phyloP scores from a whole-genome alignment of 1,140 invertebrate species.

The Drosophila malerkotliana region DNA sequence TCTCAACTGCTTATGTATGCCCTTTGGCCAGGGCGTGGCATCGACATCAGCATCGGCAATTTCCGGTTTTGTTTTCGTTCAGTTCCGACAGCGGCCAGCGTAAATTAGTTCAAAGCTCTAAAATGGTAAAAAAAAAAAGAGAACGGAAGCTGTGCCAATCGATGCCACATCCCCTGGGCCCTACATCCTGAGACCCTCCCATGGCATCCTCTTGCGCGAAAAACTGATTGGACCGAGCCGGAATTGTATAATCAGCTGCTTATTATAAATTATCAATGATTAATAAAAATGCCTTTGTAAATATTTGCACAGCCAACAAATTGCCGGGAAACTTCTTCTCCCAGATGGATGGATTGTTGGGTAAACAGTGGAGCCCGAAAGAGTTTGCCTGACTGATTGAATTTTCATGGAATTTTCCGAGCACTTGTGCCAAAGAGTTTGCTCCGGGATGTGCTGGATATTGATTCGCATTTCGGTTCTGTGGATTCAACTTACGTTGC shows the following conservation, averaged over 20 bases:
- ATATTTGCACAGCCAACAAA: slow-evolving; percentile 45
- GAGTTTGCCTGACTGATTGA: slow-evolving; percentile 35
- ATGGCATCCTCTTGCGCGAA: neutral
- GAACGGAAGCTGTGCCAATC: slow-evolving; percentile 47
- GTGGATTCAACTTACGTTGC: slow-evolving; percentile 87
- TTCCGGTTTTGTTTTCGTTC: slow-evolving; percentile 73
- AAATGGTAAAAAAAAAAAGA: slow-evolving; percentile 44
- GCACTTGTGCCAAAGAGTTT: neutral
- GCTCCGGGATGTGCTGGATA: slow-evolving; percentile 1
- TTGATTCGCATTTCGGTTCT: slow-evolving; percentile 6
- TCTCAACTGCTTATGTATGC: slow-evolving; percentile 38
- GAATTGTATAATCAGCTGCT: slow-evolving; percentile 60
- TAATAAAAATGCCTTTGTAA: slow-evolving; percentile 67
- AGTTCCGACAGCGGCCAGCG: slow-evolving; percentile 68
- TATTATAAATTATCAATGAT: slow-evolving; percentile 75
- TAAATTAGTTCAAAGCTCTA: slow-evolving; percentile 76
- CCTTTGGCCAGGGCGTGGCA: slow-evolving; percentile 55
- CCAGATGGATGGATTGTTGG: slow-evolving; percentile 21
- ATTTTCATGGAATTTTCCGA: slow-evolving; percentile 28
- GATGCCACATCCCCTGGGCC: slow-evolving; percentile 35
- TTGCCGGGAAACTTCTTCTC: slow-evolving; percentile 16
- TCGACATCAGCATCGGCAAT: slow-evolving; percentile 58
- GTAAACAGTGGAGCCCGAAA: slow-evolving; percentile 31
- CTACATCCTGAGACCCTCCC: neutral
- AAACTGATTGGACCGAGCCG: slow-evolving; percentile 31